These are phyloP conservation scores for Maconellicoccus hirsutus DNA, from an alignment of 1,140 invertebrate genomes.

Conservation along the genomic window DNA sequence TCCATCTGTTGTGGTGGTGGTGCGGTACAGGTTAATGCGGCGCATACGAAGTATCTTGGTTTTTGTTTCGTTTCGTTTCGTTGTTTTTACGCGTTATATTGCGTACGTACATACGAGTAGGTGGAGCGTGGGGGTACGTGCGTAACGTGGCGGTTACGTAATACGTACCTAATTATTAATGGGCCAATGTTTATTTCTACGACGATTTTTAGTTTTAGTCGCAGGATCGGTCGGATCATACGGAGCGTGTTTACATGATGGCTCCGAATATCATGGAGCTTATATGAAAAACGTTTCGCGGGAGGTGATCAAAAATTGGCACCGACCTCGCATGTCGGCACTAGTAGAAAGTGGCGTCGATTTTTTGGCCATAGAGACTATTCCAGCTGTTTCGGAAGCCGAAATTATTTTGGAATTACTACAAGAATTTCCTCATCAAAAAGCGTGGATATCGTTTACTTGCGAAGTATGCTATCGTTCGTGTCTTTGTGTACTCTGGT, in stretches of 20 bases:
- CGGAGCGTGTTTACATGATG: slow-evolving; percentile 73
- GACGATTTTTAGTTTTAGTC: slow-evolving; percentile 40
- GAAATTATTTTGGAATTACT: slow-evolving; percentile 64
- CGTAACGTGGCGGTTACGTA: too few relatives aligned
- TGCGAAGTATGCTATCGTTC: slow-evolving; percentile 49
- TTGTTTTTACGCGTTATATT: too few relatives aligned
- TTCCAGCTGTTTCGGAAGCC: slow-evolving; percentile 70
- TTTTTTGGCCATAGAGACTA: slow-evolving; percentile 76
- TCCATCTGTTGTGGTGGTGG: too few relatives aligned
- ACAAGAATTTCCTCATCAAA: slow-evolving; percentile 53
- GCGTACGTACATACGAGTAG: too few relatives aligned
- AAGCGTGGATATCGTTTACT: slow-evolving; percentile 73
- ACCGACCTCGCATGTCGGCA: slow-evolving; percentile 59
- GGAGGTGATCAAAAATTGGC: slow-evolving; percentile 63
- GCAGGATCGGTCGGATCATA: slow-evolving; percentile 83
- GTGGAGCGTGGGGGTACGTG: too few relatives aligned
- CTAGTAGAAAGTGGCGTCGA: slow-evolving; percentile 66
- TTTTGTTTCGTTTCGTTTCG: too few relatives aligned
- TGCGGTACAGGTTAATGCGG: too few relatives aligned
- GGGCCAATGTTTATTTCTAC: too few relatives aligned
- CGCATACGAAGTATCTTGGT: too few relatives aligned
- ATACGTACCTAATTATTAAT: too few relatives aligned
- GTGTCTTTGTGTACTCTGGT: too few relatives aligned
- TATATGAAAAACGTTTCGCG: slow-evolving; percentile 57
- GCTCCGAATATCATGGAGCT: slow-evolving; percentile 76